Percentiles rank a stretch among this genome's conserved stretches.
Conservation (phyloP, 2,797 vertebrate genomes). For the Lagorchestes hirsutus region DNA sequence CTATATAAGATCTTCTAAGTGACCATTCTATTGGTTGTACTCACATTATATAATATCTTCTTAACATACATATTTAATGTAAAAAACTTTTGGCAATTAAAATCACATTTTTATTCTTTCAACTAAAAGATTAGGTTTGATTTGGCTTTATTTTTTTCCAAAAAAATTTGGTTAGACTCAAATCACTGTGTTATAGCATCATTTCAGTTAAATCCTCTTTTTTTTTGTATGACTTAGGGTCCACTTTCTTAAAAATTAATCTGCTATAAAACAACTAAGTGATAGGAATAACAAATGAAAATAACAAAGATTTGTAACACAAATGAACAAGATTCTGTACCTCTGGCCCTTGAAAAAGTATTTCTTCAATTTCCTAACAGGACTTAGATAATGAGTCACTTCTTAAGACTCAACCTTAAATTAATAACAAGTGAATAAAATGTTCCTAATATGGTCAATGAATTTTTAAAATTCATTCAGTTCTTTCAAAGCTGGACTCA, state of each 20-base stretch:
- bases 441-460: neutral
- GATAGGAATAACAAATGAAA: neutral
- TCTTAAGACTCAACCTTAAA: neutral
- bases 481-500: neutral
- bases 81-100: neutral
- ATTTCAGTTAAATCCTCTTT: neutral
- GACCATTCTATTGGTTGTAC: slow-evolving; percentile 48
- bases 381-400: neutral
- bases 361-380: neutral
- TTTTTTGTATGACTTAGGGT: neutral
- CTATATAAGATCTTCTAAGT: slow-evolving; percentile 1
- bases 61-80: slow-evolving; percentile 49
- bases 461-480: neutral
- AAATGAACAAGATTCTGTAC: neutral
- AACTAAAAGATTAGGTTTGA: neutral
- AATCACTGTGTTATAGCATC: neutral
- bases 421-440: neutral
- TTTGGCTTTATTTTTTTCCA: neutral
- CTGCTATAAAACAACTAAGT: neutral
- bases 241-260: neutral
- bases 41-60: slow-evolving; percentile 30
- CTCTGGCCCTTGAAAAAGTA: neutral
- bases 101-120: neutral
- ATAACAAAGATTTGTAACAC: neutral
- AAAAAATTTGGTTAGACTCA: neutral